phyloP scores from a whole-genome alignment of 2,113 vertebrate genomes.

The Cryptomyrus ogoouensis region DNA sequence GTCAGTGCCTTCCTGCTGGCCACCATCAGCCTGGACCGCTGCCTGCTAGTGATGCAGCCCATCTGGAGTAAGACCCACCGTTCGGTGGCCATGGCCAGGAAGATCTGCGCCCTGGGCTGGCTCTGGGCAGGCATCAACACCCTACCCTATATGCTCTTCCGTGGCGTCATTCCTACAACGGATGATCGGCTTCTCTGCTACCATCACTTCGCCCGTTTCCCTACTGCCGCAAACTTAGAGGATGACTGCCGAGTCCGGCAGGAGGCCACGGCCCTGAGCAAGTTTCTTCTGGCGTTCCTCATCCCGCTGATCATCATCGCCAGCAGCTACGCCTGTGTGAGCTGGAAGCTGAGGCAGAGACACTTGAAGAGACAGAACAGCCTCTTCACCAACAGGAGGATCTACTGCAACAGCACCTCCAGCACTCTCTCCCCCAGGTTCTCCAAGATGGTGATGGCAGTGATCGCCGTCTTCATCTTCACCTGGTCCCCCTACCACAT shows the following conservation, averaged over 20 bases:
- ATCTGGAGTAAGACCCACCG: constrained; percentile 87
- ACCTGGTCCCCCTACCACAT: constrained; percentile 56
- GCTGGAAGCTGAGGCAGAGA: constrained; percentile 61
- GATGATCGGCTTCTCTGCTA: constrained; percentile 59
- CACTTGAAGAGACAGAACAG: constrained; percentile 49
- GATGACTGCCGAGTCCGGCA: constrained; percentile 50
- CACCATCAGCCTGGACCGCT: constrained; percentile 81
- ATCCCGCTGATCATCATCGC: constrained; percentile 71
- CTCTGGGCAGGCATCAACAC: constrained; percentile 63
- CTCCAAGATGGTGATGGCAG: constrained; percentile 41
- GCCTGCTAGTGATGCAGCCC: constrained; percentile 69
- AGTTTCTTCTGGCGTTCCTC: constrained; percentile 70
- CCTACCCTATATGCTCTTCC: constrained; percentile 70
- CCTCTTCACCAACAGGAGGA: constrained; percentile 20
- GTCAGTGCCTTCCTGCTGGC: constrained; percentile 80
- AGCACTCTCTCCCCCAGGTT: constrained; percentile 20
- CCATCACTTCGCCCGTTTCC: constrained; percentile 59
- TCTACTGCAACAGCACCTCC: neutral
- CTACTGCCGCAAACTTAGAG: constrained; percentile 19
- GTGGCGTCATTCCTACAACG: constrained; percentile 50
- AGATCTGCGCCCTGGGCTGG: constrained; percentile 68
- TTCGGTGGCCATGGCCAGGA: constrained; percentile 55
- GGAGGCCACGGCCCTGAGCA: constrained; percentile 55
- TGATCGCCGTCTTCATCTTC: constrained; percentile 46
- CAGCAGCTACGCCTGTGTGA: constrained; percentile 65